These are phyloP conservation scores for Balearica regulorum DNA, from an alignment of 2,797 vertebrate genomes.

Conservation along the genomic window DNA sequence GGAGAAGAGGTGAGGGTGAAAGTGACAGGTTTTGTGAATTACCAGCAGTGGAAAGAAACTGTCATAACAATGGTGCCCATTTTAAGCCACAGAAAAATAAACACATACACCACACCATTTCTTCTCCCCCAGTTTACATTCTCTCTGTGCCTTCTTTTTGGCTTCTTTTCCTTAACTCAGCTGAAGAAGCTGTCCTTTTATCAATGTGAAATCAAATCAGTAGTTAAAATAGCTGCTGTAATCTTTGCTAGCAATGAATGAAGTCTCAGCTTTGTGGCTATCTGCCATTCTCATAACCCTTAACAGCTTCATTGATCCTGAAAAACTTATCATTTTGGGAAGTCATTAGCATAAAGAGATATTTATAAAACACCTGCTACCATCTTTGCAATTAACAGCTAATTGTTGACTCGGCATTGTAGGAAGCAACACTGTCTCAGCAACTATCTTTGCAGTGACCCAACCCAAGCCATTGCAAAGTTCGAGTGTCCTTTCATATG, in stretches of 20 bases:
- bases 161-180: not conserved
- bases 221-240: not conserved
- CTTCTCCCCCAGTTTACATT: not conserved
- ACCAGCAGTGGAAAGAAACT: not conserved
- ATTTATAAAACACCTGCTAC: slow-evolving; percentile 11
- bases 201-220: not conserved
- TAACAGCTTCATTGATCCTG: slow-evolving; percentile 26
- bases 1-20: not conserved
- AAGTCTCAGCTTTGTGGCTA: not conserved
- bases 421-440: not conserved
- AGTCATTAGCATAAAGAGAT: not conserved
- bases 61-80: not conserved
- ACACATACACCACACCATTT: not conserved
- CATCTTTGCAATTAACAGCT: not conserved
- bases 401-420: not conserved
- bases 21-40: not conserved
- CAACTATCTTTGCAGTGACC: not conserved
- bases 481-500: accelerated
- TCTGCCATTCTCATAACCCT: not conserved
- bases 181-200: not conserved
- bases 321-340: slow-evolving; percentile 39
- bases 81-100: not conserved
- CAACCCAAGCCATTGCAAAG: not conserved
- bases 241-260: not conserved
- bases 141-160: not conserved